phyloP scores from a whole-genome alignment of 2,888 invertebrate genomes.

The Andrena haemorrhoa region DNA sequence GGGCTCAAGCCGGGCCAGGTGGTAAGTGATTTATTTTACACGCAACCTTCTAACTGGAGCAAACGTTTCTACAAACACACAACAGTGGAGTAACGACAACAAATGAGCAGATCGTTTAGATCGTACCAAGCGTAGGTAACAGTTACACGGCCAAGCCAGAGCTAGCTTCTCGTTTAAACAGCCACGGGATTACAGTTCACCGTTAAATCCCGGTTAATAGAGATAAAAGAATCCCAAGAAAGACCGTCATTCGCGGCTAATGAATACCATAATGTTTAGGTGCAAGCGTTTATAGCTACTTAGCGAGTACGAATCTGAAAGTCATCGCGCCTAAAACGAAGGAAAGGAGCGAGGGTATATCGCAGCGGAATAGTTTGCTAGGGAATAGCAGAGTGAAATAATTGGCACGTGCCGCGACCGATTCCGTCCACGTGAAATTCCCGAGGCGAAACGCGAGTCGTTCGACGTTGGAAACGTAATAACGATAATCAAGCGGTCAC shows the following conservation, averaged over 20 bases:
- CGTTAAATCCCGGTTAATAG: neutral
- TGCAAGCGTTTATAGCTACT: slow-evolving; percentile 2
- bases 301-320: slow-evolving; percentile 2
- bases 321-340: neutral
- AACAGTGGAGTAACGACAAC: too few relatives aligned
- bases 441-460: slow-evolving; percentile 10
- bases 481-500: slow-evolving; percentile 58
- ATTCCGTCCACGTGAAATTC: slow-evolving; percentile 29
- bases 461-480: slow-evolving; percentile 51
- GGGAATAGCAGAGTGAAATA: slow-evolving; percentile 29
- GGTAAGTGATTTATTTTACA: too few relatives aligned
- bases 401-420: slow-evolving; percentile 54
- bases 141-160: neutral
- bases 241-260: neutral
- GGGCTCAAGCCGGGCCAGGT: too few relatives aligned
- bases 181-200: too few relatives aligned
- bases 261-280: slow-evolving; percentile 6
- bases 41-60: too few relatives aligned
- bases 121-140: neutral
- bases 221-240: neutral
- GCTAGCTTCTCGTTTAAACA: neutral
- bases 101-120: too few relatives aligned
- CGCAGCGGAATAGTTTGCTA: neutral
- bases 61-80: too few relatives aligned
- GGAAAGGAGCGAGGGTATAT: too few relatives aligned